Evolutionary conservation across 2,113 vertebrate species (phyloP).

Genomic region (Pogona vitticeps): DNA sequence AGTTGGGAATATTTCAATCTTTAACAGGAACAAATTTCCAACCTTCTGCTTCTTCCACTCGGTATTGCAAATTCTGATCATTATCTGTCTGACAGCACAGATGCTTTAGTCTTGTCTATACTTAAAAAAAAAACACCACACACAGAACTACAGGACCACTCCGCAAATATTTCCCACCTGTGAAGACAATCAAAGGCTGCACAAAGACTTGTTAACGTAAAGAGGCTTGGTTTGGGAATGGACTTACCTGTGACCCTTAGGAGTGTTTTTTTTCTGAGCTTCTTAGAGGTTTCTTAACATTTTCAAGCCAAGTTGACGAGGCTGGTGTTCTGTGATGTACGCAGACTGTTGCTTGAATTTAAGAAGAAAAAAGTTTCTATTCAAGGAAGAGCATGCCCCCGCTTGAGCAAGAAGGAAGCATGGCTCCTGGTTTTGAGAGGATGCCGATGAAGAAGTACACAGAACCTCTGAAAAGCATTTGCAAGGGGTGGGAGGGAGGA

Average conservation of each 20-base stretch:
- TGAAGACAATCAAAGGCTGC: background rate
- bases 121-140: no score
- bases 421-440: background rate
- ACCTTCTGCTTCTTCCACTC: no score
- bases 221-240: background rate
- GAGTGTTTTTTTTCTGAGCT: background rate
- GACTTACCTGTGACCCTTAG: background rate
- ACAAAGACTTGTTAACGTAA: no score
- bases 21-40: no score
- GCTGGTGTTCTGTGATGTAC: background rate
- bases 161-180: no score
- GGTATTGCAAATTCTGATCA: no score
- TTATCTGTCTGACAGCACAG: no score
- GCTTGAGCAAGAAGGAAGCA: background rate
- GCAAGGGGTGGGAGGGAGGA: background rate
- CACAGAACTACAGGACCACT: background rate
- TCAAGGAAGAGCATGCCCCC: background rate
- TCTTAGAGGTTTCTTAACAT: background rate
- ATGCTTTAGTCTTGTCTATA: no score
- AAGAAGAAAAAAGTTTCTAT: background rate
- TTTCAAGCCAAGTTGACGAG: background rate
- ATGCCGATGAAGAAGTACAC: background rate
- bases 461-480: background rate
- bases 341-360: background rate
- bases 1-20: no score